phyloP scores from a whole-genome alignment of 2,888 invertebrate genomes.

The Laothoe populi region DNA sequence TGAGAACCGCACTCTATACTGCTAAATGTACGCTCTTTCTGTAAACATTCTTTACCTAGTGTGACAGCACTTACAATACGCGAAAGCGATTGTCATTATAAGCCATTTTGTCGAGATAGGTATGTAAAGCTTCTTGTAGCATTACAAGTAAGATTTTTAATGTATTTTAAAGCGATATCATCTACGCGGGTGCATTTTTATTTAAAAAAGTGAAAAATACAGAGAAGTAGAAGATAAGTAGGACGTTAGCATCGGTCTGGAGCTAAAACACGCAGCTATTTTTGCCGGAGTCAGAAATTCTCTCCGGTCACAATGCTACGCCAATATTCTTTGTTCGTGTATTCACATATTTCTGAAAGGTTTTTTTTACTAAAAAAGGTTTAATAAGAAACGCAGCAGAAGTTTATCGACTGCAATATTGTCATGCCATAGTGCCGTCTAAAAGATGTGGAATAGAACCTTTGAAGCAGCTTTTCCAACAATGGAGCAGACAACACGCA shows the following conservation, averaged over 20 bases:
- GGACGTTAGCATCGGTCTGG: slow-evolving; percentile 80
- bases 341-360: slow-evolving; percentile 81
- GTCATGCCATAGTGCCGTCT: slow-evolving; percentile 85
- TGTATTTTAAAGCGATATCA: slow-evolving; percentile 75
- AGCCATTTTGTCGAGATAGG: slow-evolving; percentile 71
- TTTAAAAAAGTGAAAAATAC: slow-evolving; percentile 77
- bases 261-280: slow-evolving; percentile 77
- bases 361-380: slow-evolving; percentile 75
- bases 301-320: slow-evolving; percentile 74
- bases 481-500: slow-evolving; percentile 83
- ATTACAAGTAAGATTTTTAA: slow-evolving; percentile 61
- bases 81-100: slow-evolving; percentile 75
- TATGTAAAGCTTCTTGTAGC: slow-evolving; percentile 78
- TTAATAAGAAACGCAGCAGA: slow-evolving; percentile 83
- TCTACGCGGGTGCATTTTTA: slow-evolving; percentile 82
- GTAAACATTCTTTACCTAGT: slow-evolving; percentile 53
- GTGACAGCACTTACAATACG: slow-evolving; percentile 72
- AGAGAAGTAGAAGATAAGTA: slow-evolving; percentile 78
- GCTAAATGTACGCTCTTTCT: slow-evolving; percentile 68
- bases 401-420: slow-evolving; percentile 82
- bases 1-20: slow-evolving; percentile 74
- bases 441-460: slow-evolving; percentile 83
- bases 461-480: slow-evolving; percentile 85
- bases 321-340: slow-evolving; percentile 74
- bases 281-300: slow-evolving; percentile 67